Evolutionary conservation across 1,140 invertebrate genomes (phyloP).

Genomic region (Trichomalopsis sarcophagae): DNA sequence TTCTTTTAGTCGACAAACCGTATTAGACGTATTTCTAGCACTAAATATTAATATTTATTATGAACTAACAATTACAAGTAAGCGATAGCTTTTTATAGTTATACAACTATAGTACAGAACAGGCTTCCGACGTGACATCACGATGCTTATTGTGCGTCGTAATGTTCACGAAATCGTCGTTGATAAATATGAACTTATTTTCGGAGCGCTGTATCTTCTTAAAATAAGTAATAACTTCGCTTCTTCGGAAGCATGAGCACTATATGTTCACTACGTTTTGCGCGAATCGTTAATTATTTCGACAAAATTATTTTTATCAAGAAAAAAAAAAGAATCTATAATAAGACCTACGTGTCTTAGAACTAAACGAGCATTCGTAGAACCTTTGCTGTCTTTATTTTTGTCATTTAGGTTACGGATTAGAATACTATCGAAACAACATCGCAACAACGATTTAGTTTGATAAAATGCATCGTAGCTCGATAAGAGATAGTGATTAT

Average conservation of each 20-base stretch:
- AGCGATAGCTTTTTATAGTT: background rate
- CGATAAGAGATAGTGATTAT: constrained; percentile 27
- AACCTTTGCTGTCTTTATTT: constrained; percentile 25
- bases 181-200: constrained; percentile 36
- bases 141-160: background rate
- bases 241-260: background rate
- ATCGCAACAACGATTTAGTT: constrained; percentile 3
- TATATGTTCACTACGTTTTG: no score
- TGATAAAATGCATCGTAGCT: constrained; percentile 9
- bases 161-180: background rate
- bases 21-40: no score
- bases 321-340: no score
- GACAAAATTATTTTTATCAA: no score
- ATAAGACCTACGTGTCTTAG: no score
- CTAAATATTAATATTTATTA: no score
- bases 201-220: constrained; percentile 7
- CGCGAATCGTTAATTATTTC: no score
- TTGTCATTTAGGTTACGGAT: constrained; percentile 16
- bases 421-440: constrained; percentile 16
- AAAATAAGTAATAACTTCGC: background rate
- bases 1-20: no score
- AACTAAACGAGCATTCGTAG: background rate
- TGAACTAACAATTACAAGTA: no score
- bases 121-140: background rate
- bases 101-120: background rate